Conservation (phyloP, 2,888 invertebrate genomes). For the Archips crataeganus region DNA sequence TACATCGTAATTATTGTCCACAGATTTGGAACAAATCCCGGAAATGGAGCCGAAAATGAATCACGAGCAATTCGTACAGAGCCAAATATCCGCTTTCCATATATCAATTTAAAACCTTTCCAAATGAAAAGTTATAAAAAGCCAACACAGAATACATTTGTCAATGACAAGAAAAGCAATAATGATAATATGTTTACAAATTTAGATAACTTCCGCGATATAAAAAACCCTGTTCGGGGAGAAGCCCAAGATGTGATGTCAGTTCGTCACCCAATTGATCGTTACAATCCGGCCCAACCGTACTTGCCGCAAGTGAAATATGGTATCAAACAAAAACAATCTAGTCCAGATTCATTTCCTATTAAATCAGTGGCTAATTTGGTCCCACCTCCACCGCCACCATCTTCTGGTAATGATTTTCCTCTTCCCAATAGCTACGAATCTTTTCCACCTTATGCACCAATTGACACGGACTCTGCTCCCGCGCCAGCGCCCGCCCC, state of each 20-base stretch:
- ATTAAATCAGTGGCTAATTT: conserved; percentile 65
- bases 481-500: conserved; percentile 47
- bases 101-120: conserved; percentile 77
- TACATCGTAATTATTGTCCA: conserved; percentile 47
- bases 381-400: conserved; percentile 65
- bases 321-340: conserved; percentile 69
- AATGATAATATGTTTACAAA: conserved; percentile 65
- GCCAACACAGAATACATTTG: conserved; percentile 52
- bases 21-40: conserved; percentile 75
- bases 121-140: conserved; percentile 71
- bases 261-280: conserved; percentile 66
- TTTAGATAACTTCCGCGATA: conserved; percentile 70
- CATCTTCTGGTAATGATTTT: conserved; percentile 66
- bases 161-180: conserved; percentile 65
- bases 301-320: conserved; percentile 70
- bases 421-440: conserved; percentile 72
- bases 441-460: conserved; percentile 76
- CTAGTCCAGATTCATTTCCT: conserved; percentile 53
- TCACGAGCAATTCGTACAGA: conserved; percentile 79
- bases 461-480: conserved; percentile 46
- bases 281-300: conserved; percentile 82
- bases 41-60: conserved; percentile 77
- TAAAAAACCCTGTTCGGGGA: conserved; percentile 73
- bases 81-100: conserved; percentile 74
- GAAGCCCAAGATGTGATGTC: conserved; percentile 72